phyloP scores from a whole-genome alignment of 1,140 invertebrate species.

The Andricus grossulariae region DNA sequence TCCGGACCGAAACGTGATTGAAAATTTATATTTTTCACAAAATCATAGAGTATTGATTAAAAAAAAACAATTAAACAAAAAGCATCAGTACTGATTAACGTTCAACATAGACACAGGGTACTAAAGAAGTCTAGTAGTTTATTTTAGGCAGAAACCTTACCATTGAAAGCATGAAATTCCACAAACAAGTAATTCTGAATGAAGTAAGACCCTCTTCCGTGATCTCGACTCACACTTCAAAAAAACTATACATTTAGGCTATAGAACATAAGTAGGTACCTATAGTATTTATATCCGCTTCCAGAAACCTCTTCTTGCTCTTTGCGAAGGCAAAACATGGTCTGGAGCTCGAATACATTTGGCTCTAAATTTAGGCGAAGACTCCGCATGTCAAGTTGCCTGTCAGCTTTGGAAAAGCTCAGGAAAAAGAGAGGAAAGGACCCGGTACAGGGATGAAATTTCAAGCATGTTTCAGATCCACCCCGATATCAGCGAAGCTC shows the following conservation, averaged over 20 bases:
- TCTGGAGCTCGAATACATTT: slow-evolving; percentile 45
- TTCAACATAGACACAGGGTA: too few species aligned
- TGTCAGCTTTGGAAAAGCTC: slow-evolving; percentile 51
- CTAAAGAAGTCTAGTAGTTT: too few species aligned
- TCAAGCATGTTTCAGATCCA: background rate
- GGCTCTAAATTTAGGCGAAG: slow-evolving; percentile 51
- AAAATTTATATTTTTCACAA: too few species aligned
- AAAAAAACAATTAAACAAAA: too few species aligned
- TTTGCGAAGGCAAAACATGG: slow-evolving; percentile 53
- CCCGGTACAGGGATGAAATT: background rate
- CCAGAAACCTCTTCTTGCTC: slow-evolving; percentile 17
- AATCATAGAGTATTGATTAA: too few species aligned
- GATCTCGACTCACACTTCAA: too few species aligned
- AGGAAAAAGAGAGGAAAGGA: slow-evolving; percentile 14
- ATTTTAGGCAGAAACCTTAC: too few species aligned
- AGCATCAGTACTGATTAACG: too few species aligned
- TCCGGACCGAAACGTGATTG: too few species aligned
- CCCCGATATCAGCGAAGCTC: slow-evolving; percentile 23
- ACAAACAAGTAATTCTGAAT: too few species aligned
- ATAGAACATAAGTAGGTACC: background rate
- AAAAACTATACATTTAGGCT: background rate
- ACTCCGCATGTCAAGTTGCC: slow-evolving; percentile 39
- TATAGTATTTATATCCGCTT: slow-evolving; percentile 11
- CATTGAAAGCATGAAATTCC: too few species aligned
- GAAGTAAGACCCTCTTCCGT: too few species aligned